phyloP scores from a whole-genome alignment of 2,113 vertebrate species.

The Porphyrio hochstetteri region DNA sequence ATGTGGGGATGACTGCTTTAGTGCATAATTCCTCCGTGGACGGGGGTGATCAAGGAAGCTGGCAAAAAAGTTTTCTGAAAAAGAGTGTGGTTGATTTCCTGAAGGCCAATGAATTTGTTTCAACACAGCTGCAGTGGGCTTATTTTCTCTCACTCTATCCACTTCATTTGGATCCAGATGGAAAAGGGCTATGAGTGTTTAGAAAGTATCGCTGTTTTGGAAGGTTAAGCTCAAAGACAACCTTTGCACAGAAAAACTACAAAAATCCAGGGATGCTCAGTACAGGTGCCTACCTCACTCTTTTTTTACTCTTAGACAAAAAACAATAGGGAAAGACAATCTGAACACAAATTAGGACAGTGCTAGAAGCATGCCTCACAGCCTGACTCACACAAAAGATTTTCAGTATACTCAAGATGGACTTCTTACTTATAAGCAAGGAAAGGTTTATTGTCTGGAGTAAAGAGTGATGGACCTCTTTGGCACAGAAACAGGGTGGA shows the following conservation, averaged over 20 bases:
- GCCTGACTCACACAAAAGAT: neutral
- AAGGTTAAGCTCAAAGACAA: neutral
- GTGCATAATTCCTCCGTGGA: neutral
- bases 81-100: neutral
- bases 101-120: neutral
- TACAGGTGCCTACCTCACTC: neutral
- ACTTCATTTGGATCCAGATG: neutral
- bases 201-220: neutral
- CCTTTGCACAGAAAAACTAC: neutral
- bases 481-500: neutral
- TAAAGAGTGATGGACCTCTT: neutral
- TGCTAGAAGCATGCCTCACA: neutral
- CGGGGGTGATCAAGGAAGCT: neutral
- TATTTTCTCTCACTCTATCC: neutral
- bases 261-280: neutral
- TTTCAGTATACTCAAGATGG: fast-evolving
- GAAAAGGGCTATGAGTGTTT: neutral
- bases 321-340: neutral
- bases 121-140: constrained; percentile 8
- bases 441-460: neutral
- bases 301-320: neutral
- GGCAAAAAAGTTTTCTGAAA: constrained; percentile 12
- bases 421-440: neutral
- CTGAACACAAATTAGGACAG: neutral
- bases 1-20: neutral